These are phyloP conservation scores for Gobio occitaniae DNA, from an alignment of 2,797 vertebrate species.

Conservation along the genomic window DNA sequence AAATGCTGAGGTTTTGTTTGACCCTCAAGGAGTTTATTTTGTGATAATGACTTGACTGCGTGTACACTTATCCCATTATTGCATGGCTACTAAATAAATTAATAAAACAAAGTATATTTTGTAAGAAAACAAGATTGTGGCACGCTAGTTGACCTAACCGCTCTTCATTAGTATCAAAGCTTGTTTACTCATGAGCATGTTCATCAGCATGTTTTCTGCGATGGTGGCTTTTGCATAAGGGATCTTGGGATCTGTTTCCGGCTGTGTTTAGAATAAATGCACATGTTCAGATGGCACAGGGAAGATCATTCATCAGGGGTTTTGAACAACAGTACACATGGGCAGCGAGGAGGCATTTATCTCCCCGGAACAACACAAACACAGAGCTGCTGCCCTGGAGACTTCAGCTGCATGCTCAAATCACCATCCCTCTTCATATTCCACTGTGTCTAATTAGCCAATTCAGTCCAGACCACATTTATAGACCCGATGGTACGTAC, in stretches of 20 bases:
- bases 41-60: neutral
- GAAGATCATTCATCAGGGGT: slow-evolving; percentile 67
- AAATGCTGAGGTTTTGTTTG: neutral
- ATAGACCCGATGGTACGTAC: slow-evolving; percentile 41
- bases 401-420: slow-evolving; percentile 55
- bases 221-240: slow-evolving; percentile 4
- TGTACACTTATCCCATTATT: slow-evolving; percentile 5
- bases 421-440: slow-evolving; percentile 56
- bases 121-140: neutral
- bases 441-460: slow-evolving; percentile 70
- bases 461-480: slow-evolving; percentile 50
- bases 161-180: slow-evolving; percentile 7
- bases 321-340: slow-evolving; percentile 65
- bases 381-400: slow-evolving; percentile 62
- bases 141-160: neutral
- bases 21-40: slow-evolving; percentile 2
- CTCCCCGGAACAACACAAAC: slow-evolving; percentile 62
- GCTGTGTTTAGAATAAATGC: slow-evolving; percentile 47
- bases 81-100: neutral
- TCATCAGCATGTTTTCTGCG: slow-evolving; percentile 30
- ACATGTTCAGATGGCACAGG: slow-evolving; percentile 31
- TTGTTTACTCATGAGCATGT: slow-evolving; percentile 1
- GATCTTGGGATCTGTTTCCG: slow-evolving; percentile 35
- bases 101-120: neutral
- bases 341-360: slow-evolving; percentile 65